Percentiles rank a stretch among this genome's conserved stretches.
phyloP scores from a whole-genome alignment of 2,797 vertebrate species.

The Leucoraja ocellata region DNA sequence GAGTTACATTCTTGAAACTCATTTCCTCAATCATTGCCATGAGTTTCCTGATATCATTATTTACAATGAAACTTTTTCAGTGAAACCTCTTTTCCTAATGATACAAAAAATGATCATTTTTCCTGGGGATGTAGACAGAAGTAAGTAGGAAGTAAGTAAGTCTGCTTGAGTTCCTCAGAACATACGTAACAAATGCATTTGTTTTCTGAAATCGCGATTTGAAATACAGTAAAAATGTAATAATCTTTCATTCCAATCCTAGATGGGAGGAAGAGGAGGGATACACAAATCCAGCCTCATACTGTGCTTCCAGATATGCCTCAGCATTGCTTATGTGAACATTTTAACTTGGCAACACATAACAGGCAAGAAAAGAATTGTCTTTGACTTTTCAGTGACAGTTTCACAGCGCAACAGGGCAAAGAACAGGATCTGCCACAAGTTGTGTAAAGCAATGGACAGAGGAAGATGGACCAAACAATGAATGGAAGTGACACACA shows the following conservation, averaged over 20 bases:
- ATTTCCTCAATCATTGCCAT: constrained; percentile 49
- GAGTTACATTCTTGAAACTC: constrained; percentile 47
- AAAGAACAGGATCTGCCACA: background rate
- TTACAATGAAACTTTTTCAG: constrained; percentile 33
- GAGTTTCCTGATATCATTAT: constrained; percentile 46
- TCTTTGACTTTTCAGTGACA: too few species aligned
- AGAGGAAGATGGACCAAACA: constrained; percentile 10
- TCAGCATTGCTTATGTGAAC: constrained; percentile 10
- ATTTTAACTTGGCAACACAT: constrained; percentile 23
- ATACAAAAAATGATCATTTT: constrained; percentile 32
- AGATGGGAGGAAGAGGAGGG: constrained; percentile 30
- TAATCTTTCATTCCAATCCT: constrained; percentile 3
- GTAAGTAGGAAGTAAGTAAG: constrained; percentile 29
- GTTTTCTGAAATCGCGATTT: constrained; percentile 21
- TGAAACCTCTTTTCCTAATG: constrained; percentile 31
- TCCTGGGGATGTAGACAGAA: constrained; percentile 37
- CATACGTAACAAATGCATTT: constrained; percentile 31
- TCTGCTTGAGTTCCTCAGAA: constrained; percentile 40
- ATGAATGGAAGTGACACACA: background rate
- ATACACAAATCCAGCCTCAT: background rate
- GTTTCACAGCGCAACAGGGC: background rate
- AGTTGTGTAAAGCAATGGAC: background rate
- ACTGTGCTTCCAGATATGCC: background rate
- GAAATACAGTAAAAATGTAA: constrained; percentile 31
- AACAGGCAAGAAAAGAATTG: constrained; percentile 16